A percentile compares a stretch with the other conserved stretches of the same genome.
These are phyloP conservation scores for Peribatodes rhomboidaria DNA, from an alignment of 2,888 invertebrate genomes.

Conservation along the genomic window DNA sequence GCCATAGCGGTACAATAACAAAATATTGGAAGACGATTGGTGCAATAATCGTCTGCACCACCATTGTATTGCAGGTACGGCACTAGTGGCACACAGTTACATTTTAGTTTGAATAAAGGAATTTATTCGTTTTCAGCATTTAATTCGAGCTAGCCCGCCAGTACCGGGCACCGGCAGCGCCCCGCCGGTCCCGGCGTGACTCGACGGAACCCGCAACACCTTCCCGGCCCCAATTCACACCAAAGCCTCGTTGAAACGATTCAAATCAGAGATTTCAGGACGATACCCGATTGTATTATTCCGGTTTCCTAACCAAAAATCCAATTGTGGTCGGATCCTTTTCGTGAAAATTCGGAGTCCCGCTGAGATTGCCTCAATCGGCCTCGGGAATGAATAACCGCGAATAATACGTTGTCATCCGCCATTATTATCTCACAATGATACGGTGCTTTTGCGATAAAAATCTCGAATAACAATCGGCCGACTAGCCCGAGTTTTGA, in stretches of 20 bases:
- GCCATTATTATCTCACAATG: conserved; percentile 85
- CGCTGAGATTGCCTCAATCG: conserved; percentile 84
- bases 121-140: conserved; percentile 29
- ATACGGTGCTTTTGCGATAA: conserved; percentile 84
- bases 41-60: too few relatives aligned
- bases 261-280: conserved; percentile 85
- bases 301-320: conserved; percentile 86
- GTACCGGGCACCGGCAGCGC: background rate
- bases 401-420: conserved; percentile 86
- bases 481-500: conserved; percentile 71
- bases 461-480: conserved; percentile 80
- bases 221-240: conserved; percentile 76
- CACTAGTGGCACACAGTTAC: background rate
- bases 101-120: conserved; percentile 3
- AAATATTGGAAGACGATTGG: background rate
- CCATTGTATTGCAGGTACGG: background rate
- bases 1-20: background rate
- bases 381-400: conserved; percentile 79
- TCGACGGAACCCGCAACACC: conserved; percentile 69
- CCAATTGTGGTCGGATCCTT: conserved; percentile 83
- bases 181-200: conserved; percentile 59
- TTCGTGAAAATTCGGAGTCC: conserved; percentile 79
- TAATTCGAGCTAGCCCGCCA: conserved; percentile 33
- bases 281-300: conserved; percentile 85
- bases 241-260: conserved; percentile 81